A percentile compares a stretch with the other conserved stretches of the same genome.
Conservation (phyloP, 2,888 invertebrate genomes). For the Arctia plantaginis region DNA sequence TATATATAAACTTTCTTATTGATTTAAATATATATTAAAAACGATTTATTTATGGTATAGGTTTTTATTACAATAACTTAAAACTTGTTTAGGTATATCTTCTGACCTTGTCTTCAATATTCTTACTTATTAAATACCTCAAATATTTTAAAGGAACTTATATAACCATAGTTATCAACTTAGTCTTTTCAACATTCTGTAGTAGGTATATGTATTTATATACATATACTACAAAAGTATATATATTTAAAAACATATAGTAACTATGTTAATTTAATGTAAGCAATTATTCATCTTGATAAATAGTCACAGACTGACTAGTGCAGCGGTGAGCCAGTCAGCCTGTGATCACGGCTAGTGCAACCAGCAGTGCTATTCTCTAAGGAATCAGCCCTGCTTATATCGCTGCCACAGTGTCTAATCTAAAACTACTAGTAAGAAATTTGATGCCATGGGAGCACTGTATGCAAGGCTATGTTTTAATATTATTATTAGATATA, state of each 20-base stretch:
- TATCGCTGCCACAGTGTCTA: too few relatives aligned
- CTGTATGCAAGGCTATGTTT: too few relatives aligned
- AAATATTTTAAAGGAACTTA: background rate
- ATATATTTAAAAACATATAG: background rate
- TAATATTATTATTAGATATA: too few relatives aligned
- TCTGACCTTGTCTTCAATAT: background rate
- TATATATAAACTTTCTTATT: background rate
- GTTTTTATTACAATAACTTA: background rate
- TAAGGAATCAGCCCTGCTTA: too few relatives aligned
- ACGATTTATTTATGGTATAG: background rate
- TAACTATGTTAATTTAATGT: background rate
- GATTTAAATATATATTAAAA: background rate
- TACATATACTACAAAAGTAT: background rate
- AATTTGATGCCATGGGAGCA: too few relatives aligned
- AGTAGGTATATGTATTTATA: background rate
- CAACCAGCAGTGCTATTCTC: too few relatives aligned
- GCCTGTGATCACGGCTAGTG: too few relatives aligned
- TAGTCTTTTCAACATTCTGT: background rate
- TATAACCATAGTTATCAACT: background rate
- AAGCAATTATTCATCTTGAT: slow-evolving; percentile 2
- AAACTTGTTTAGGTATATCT: background rate
- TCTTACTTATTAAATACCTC: background rate
- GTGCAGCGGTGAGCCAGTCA: background rate
- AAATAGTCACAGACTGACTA: slow-evolving; percentile 10
- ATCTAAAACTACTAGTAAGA: too few relatives aligned